A percentile compares a stretch with the other conserved stretches of the same genome.
These are phyloP conservation scores for Sinocyclocheilus grahami DNA, from an alignment of 2,113 vertebrate genomes.

Conservation along the genomic window DNA sequence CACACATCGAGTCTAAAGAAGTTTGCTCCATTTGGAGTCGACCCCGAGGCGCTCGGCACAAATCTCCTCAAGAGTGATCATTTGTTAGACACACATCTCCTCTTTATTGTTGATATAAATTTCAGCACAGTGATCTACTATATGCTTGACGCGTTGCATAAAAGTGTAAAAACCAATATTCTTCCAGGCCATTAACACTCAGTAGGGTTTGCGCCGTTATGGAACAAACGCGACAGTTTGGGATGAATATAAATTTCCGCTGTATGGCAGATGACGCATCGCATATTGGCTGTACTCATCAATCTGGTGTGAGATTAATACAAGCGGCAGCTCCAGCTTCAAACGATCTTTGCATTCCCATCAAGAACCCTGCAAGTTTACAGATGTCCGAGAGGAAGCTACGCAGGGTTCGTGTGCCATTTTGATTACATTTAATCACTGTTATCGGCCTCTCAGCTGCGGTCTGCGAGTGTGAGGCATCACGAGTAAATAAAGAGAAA, in stretches of 20 bases:
- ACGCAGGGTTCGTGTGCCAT: background rate
- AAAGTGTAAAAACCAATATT: constrained; percentile 27
- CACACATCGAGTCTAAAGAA: constrained; percentile 44
- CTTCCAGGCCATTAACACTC: constrained; percentile 13
- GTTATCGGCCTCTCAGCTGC: constrained; percentile 31
- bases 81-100: constrained; percentile 45
- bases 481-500: constrained; percentile 8
- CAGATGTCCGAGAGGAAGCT: constrained; percentile 25
- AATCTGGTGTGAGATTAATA: background rate
- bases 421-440: constrained; percentile 45
- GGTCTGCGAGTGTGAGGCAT: background rate
- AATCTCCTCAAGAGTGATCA: constrained; percentile 39
- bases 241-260: background rate
- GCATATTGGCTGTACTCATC: background rate
- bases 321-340: background rate
- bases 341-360: background rate
- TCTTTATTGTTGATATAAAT: constrained; percentile 39
- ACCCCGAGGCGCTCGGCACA: constrained; percentile 36
- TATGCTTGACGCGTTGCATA: background rate
- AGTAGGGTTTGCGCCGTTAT: background rate
- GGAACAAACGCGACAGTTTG: background rate
- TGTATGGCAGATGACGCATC: background rate
- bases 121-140: constrained; percentile 39
- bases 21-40: constrained; percentile 47
- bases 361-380: constrained; percentile 4